phyloP scores from a whole-genome alignment of 2,113 vertebrate genomes.

The Heterotilapia buettikoferi region DNA sequence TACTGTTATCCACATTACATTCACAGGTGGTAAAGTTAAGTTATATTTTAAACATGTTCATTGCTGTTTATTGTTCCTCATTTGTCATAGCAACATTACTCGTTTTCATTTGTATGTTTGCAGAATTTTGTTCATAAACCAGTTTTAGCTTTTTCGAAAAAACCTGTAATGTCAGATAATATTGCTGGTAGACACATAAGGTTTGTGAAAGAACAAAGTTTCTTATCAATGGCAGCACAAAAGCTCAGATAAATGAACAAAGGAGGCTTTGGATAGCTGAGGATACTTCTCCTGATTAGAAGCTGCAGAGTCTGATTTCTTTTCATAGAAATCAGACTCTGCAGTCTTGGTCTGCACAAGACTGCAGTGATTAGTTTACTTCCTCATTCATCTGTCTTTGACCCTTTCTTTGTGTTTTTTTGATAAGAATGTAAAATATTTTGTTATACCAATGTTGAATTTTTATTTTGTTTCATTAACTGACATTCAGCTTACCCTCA shows the following conservation, averaged over 20 bases:
- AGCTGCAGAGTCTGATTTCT: background rate
- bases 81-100: background rate
- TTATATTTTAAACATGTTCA: background rate
- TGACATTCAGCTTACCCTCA: background rate
- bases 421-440: background rate
- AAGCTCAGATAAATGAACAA: background rate
- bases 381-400: background rate
- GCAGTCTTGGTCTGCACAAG: background rate
- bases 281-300: background rate
- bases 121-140: background rate
- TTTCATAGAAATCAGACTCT: background rate
- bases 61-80: background rate
- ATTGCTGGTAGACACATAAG: background rate
- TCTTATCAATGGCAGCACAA: background rate
- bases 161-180: background rate
- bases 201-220: background rate
- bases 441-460: background rate
- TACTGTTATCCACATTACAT: background rate
- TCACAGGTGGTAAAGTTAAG: background rate
- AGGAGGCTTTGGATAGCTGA: background rate
- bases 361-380: background rate
- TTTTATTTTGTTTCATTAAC: background rate
- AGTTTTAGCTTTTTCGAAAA: background rate
- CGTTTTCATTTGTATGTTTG: background rate
- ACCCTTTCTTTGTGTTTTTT: background rate